Evolutionary conservation across 2,888 invertebrate species (phyloP).

Genomic region (Polydrusus cervinus): DNA sequence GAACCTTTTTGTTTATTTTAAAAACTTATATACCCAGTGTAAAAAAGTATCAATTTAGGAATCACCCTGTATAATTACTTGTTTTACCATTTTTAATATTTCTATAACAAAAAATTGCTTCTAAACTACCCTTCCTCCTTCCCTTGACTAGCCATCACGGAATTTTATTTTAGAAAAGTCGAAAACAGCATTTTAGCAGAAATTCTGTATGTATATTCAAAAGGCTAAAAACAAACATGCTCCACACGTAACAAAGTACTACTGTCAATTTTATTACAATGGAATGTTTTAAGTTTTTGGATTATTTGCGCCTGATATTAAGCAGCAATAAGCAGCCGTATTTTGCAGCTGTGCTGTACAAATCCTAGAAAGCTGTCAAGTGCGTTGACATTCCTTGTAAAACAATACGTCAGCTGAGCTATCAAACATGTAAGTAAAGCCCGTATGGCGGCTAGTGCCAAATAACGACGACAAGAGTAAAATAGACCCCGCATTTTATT

Average conservation of each 20-base stretch:
- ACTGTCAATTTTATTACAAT: slow-evolving; percentile 32
- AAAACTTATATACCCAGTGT: no score
- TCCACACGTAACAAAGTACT: slow-evolving; percentile 68
- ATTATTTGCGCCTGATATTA: slow-evolving; percentile 16
- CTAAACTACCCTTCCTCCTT: slow-evolving; percentile 69
- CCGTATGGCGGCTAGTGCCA: no score
- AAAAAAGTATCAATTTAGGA: no score
- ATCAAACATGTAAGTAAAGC: no score
- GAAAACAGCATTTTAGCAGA: slow-evolving; percentile 68
- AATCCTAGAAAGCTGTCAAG: no score
- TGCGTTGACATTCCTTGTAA: no score
- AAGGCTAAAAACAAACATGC: slow-evolving; percentile 70
- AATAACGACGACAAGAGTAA: no score
- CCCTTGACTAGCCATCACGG: slow-evolving; percentile 65
- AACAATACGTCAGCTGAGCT: no score
- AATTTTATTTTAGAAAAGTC: slow-evolving; percentile 27
- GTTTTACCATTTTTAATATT: no score
- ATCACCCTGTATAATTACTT: no score
- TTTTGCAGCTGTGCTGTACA: not conserved
- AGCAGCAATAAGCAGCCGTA: slow-evolving; percentile 43
- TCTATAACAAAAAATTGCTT: slow-evolving; percentile 55
- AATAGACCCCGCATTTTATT: no score
- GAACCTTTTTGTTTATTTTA: no score
- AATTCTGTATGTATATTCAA: slow-evolving; percentile 52
- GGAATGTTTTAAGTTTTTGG: slow-evolving; percentile 7